Base-by-base conservation (phyloP, 2,113 vertebrate genomes). In the Coptodon rendalli region DNA sequence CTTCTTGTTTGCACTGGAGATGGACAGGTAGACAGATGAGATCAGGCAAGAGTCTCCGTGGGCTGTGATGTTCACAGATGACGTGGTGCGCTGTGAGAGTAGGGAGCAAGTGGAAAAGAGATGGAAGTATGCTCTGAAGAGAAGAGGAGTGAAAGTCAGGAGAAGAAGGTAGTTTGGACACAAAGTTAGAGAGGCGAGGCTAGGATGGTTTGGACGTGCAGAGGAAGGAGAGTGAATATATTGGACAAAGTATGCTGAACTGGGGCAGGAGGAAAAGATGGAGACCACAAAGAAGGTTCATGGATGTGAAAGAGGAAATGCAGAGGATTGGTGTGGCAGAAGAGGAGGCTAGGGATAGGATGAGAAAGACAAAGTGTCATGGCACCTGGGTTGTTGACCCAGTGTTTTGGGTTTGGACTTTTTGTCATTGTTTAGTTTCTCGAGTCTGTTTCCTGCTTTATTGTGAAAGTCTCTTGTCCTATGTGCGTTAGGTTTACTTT, bases 381-480 rank as follows among this genome's bases (percentile, higher is more conserved):
- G 34, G 63, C 34, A 68, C 19, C 11, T 38, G 4, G 4, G 16
- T 63, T 63, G 0, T 36, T 63, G 29, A 36, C 59, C 59, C 59
- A 63, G 59, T 36, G 59, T 63, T 63, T 63, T 9, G 59, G 9
- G 29, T 61, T 34, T 11, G 29, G 34, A 38, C 34, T 38, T 66
- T 66, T 66, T n/a, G 61, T 38, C 61, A 66, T 38, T 22, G 19
- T 38, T 66, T 66, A 66, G 10, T 66, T 66, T 66, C 9, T 66
- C 2, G 0, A 66, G 61, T 66, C 0, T 0, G 10, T 66, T 66
- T 38, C 2, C 34, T 38, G 38, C 61, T 38, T 38, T 8, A 38
- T 68, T 22, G 34, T 38, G 19, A 68, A 38, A 22, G 63, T 22
- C 63, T 68, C 34, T 68, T 68, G 10, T 68, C 63, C 11, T 68